phyloP scores from a whole-genome alignment of 2,888 invertebrate genomes.

The Phragmatobia fuliginosa region DNA sequence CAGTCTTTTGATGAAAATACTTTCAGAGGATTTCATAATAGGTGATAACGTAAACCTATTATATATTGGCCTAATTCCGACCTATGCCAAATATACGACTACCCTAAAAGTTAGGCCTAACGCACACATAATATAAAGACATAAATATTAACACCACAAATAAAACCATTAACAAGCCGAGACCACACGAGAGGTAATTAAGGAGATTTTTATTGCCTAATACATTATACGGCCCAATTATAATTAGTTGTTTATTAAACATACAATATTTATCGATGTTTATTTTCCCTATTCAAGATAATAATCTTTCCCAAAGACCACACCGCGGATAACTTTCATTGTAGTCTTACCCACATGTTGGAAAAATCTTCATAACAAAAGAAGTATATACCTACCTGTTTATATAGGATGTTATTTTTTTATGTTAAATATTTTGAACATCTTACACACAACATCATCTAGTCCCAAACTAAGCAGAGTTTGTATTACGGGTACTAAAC shows the following conservation, averaged over 20 bases:
- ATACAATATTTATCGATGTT: slow-evolving; percentile 11
- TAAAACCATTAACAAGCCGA: slow-evolving; percentile 2
- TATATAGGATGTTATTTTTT: not conserved
- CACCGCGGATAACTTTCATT: slow-evolving; percentile 17
- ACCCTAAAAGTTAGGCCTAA: not conserved
- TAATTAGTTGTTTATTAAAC: slow-evolving; percentile 14
- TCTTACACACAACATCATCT: too few species aligned
- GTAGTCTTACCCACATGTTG: slow-evolving; percentile 14
- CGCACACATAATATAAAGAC: not conserved
- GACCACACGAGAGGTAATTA: slow-evolving; percentile 9
- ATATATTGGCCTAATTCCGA: not conserved
- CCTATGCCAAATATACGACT: not conserved
- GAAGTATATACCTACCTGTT: not conserved
- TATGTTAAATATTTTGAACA: too few species aligned
- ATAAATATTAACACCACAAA: slow-evolving; percentile 7
- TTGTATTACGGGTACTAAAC: too few species aligned
- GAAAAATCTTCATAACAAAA: slow-evolving; percentile 22
- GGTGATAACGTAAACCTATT: not conserved
- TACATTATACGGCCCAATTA: slow-evolving; percentile 14
- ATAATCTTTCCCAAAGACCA: slow-evolving; percentile 12
- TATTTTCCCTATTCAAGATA: slow-evolving; percentile 11
- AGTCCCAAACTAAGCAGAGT: too few species aligned
- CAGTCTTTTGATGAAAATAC: too few species aligned
- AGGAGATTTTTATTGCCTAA: not conserved
- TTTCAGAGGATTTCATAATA: not conserved